Conservation (phyloP, 2,797 vertebrate genomes). For the Scyliorhinus canicula region DNA sequence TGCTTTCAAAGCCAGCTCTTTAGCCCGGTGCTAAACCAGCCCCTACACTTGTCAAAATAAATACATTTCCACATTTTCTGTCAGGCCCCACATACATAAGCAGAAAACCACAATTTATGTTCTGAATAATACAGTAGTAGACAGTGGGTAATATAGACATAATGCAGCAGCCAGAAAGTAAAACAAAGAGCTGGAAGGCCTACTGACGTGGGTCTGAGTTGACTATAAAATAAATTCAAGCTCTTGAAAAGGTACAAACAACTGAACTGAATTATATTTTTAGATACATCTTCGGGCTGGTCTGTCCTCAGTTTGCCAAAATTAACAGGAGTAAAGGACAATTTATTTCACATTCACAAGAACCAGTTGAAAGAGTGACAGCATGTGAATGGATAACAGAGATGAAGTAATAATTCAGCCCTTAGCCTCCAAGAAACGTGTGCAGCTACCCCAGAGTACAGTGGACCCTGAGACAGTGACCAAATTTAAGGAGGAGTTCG, state of each 20-base stretch:
- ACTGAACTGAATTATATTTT: neutral
- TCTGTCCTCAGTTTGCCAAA: neutral
- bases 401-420: neutral
- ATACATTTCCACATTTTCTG: neutral
- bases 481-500: too few species aligned
- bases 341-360: neutral
- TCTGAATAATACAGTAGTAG: neutral
- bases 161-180: neutral
- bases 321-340: neutral
- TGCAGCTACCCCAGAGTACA: too few species aligned
- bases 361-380: neutral
- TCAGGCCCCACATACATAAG: too few species aligned
- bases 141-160: neutral
- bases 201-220: neutral
- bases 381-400: neutral
- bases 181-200: neutral
- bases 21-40: too few species aligned
- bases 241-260: neutral
- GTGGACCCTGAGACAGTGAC: too few species aligned
- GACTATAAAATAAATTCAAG: neutral
- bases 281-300: neutral
- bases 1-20: too few species aligned
- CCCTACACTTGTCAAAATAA: neutral
- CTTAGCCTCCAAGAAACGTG: neutral
- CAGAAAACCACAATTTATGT: neutral